Evolutionary conservation across 2,888 invertebrate species (phyloP), one percentile per base, ranked within the genome.

Genomic region (Argyra leucocephala): DNA sequence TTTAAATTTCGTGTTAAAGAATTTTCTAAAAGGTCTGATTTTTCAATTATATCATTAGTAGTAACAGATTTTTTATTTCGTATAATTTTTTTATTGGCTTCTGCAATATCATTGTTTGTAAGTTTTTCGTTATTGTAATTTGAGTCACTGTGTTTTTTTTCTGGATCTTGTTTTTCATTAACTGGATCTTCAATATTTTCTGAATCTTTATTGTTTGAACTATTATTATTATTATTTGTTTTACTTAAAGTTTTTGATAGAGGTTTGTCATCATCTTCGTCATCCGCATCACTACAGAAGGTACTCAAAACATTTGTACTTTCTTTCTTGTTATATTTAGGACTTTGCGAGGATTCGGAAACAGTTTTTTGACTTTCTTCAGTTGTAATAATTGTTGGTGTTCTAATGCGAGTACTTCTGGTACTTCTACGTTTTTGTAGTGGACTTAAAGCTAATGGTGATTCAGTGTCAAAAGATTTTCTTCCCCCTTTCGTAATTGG

Each of bases 291-390:
- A n/a, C 62, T 67, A 22, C 71, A 57, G 61, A 71, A 71, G 64
- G 70, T 70, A 9, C 70, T 70, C 63, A 70, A 69, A 60, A 71
- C 73, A 63, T 70, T 72, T 69, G 72, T 69, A 37, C 70, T 65
- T 64, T 68, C 70, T 61, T 66, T 71, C 21, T 67, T 64, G 12
- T 67, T 64, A 64, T 61, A 62, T 65, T 48, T 57, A 23, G 3
- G 62, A 1, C 22, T 21, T 3, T 58, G 58, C n/a, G 10, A 63
- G 22, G 23, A 6, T 10, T 64, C 23, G 4, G 23, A 3, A 15
- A 15, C 15, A 26, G 3, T 9, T 15, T 61, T 61, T 24, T 67
- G 64, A 10, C 36, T 36, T 0, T 22, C 1, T 15, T 65, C 61
- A 3, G 61, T 18, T 7, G 22, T 37, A 12, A 21, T 9, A 15